These are phyloP conservation scores for Diloba caeruleocephala DNA, from an alignment of 2,888 invertebrate species.

Conservation along the genomic window DNA sequence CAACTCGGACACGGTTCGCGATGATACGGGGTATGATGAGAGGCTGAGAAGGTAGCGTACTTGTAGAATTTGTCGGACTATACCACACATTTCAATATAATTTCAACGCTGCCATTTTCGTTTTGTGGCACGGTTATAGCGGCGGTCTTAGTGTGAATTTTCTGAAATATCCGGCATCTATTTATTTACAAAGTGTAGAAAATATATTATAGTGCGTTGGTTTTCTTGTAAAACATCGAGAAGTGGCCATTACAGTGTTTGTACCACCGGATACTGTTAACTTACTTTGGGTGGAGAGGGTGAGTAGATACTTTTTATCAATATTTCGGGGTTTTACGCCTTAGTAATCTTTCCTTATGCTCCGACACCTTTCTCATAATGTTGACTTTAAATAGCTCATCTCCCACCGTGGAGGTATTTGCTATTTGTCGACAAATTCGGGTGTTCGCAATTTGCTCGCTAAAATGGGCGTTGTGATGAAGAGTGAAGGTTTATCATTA, in stretches of 20 bases:
- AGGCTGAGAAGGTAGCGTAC: constrained; percentile 52
- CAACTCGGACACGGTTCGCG: constrained; percentile 6
- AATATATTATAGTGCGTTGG: constrained; percentile 65
- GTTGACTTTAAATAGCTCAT: constrained; percentile 14
- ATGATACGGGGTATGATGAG: constrained; percentile 15
- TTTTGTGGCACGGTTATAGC: constrained; percentile 86
- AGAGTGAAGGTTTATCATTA: constrained; percentile 74
- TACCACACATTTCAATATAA: constrained; percentile 67
- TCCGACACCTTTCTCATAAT: constrained; percentile 20
- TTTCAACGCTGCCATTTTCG: constrained; percentile 88
- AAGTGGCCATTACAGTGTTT: constrained; percentile 65
- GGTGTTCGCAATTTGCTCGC: constrained; percentile 37
- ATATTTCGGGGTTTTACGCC: constrained; percentile 68
- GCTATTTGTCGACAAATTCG: constrained; percentile 12
- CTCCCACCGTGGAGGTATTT: constrained; percentile 5
- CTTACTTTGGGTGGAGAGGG: constrained; percentile 83
- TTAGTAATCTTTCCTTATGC: constrained; percentile 42
- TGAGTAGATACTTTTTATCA: constrained; percentile 77
- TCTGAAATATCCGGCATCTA: constrained; percentile 65
- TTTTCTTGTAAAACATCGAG: constrained; percentile 60
- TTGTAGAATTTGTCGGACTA: constrained; percentile 49
- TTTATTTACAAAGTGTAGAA: constrained; percentile 65
- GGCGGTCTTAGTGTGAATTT: constrained; percentile 78
- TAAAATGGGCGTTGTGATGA: constrained; percentile 82
- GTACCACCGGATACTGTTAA: constrained; percentile 72